These are phyloP conservation scores for Umimayanthus kanabou DNA, from an alignment of 92 coral and sea anemone genomes.

Conservation along the genomic window DNA sequence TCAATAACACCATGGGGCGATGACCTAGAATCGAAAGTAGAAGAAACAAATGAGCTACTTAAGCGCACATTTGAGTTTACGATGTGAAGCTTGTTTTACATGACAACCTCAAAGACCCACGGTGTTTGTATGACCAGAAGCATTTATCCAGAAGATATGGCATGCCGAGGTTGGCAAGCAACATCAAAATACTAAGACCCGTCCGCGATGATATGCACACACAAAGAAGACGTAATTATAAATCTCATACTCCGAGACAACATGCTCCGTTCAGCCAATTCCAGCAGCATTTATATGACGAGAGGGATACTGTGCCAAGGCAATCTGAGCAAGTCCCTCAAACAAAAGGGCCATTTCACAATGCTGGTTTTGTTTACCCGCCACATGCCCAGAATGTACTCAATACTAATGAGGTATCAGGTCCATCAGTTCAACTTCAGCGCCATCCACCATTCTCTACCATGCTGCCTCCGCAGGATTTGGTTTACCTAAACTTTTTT, in stretches of 20 bases:
- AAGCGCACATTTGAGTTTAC: not conserved
- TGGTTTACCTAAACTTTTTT: not conserved
- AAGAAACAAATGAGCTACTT: not conserved
- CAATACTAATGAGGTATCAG: not conserved
- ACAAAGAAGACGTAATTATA: not conserved
- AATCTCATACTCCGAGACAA: not conserved
- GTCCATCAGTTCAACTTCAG: not conserved
- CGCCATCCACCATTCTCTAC: not conserved
- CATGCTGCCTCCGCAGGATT: not conserved
- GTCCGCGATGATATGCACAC: too few species aligned
- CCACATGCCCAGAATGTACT: too few species aligned
- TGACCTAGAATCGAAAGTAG: not conserved
- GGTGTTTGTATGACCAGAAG: not conserved
- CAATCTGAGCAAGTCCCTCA: too few species aligned
- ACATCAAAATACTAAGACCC: not conserved
- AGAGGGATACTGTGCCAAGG: too few species aligned
- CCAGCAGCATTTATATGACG: too few species aligned
- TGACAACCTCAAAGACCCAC: not conserved
- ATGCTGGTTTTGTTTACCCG: too few species aligned
- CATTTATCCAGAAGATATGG: not conserved
- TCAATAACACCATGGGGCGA: not conserved
- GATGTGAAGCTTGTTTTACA: not conserved
- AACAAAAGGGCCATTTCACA: too few species aligned
- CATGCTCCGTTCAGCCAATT: not conserved
- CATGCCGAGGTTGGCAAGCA: not conserved